phyloP scores from a whole-genome alignment of 2,888 invertebrate genomes.

The Cyclophora albipunctata region DNA sequence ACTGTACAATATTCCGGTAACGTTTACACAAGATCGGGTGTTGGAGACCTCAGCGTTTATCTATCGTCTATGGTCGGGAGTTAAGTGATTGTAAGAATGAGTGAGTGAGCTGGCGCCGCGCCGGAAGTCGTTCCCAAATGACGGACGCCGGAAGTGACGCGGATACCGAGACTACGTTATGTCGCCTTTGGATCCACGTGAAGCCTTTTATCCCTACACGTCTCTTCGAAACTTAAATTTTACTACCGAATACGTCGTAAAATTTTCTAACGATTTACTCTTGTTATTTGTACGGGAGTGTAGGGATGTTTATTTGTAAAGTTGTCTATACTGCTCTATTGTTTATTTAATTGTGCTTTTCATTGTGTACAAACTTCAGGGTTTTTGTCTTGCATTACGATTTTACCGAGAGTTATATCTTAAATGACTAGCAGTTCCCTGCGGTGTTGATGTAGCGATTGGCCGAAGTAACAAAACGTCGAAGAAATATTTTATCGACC shows the following conservation, averaged over 20 bases:
- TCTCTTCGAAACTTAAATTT: conserved; percentile 11
- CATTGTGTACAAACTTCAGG: too few relatives aligned
- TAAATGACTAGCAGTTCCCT: too few relatives aligned
- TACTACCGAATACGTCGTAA: conserved; percentile 17
- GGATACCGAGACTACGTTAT: conserved; percentile 66
- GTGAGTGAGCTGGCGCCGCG: conserved; percentile 56
- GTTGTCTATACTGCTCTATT: too few relatives aligned
- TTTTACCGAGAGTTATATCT: too few relatives aligned
- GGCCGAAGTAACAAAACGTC: too few relatives aligned
- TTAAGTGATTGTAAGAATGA: conserved; percentile 72
- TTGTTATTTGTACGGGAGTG: not conserved
- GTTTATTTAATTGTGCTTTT: too few relatives aligned
- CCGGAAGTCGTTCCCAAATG: conserved; percentile 71
- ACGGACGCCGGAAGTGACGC: conserved; percentile 69
- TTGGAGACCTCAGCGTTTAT: conserved; percentile 21
- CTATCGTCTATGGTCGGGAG: conserved; percentile 9
- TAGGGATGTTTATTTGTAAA: too few relatives aligned
- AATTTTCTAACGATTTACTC: conserved; percentile 17
- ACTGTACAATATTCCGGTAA: conserved; percentile 11
- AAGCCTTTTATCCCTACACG: conserved; percentile 40
- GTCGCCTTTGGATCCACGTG: conserved; percentile 42
- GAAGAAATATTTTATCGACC: too few relatives aligned
- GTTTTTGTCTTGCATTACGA: too few relatives aligned
- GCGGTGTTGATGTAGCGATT: too few relatives aligned
- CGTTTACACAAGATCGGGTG: conserved; percentile 45